phyloP scores from a whole-genome alignment of 2,797 vertebrate species.

The Momotus momota region DNA sequence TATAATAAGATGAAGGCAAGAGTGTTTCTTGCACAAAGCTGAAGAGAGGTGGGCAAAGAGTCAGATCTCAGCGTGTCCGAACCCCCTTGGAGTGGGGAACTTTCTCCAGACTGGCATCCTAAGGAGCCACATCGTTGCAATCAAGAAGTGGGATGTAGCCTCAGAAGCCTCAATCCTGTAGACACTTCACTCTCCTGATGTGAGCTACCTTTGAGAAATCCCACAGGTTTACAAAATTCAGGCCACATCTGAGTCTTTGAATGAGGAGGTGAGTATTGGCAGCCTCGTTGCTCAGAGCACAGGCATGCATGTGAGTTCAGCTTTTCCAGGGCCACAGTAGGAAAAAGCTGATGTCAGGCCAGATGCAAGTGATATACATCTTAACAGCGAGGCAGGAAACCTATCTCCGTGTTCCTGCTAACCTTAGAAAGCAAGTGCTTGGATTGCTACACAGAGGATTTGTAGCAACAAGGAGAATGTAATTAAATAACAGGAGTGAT shows the following conservation, averaged over 20 bases:
- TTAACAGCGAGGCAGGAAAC: not conserved
- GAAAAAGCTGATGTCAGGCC: constrained; percentile 42
- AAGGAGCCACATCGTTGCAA: not conserved
- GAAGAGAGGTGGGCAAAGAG: not conserved
- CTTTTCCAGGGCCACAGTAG: not conserved
- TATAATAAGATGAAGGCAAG: not conserved
- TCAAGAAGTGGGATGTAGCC: not conserved
- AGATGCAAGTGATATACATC: not conserved
- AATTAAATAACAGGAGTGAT: constrained; percentile 64
- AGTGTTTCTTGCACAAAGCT: not conserved
- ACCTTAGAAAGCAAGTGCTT: constrained; percentile 62
- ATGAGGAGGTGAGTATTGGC: not conserved
- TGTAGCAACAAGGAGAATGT: constrained; percentile 55
- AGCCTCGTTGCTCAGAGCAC: not conserved
- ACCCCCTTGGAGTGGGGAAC: not conserved
- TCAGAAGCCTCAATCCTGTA: not conserved
- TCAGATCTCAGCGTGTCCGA: not conserved
- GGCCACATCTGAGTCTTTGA: not conserved
- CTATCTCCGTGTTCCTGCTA: not conserved
- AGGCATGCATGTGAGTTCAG: not conserved
- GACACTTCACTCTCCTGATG: not conserved
- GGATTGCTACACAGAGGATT: constrained; percentile 57
- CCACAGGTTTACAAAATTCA: not conserved
- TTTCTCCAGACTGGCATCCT: not conserved
- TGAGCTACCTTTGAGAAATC: not conserved